These are phyloP conservation scores for Pogonocherus hispidulus DNA, from an alignment of 2,888 invertebrate species.

Conservation along the genomic window DNA sequence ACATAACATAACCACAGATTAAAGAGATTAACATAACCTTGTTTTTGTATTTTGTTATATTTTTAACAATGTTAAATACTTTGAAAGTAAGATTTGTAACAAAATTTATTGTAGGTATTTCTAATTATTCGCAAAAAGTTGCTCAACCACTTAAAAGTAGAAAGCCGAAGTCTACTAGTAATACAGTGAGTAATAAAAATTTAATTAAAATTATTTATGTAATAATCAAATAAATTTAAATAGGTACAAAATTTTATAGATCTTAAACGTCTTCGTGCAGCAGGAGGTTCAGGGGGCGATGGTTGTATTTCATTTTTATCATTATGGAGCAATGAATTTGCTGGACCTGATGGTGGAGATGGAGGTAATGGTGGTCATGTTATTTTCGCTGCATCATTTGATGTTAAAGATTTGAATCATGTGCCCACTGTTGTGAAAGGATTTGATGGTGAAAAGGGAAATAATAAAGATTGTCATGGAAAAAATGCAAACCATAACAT, in stretches of 20 bases:
- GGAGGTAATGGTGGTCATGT: conserved; percentile 98
- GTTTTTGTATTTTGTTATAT: no score
- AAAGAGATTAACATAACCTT: no score
- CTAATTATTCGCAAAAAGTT: conserved; percentile 56
- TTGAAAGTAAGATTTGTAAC: conserved; percentile 18
- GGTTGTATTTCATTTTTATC: conserved; percentile 91
- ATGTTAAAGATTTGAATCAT: conserved; percentile 80
- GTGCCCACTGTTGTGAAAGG: conserved; percentile 75
- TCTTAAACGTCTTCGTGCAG: conserved; percentile 75
- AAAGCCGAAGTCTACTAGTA: conserved; percentile 68
- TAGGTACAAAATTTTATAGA: conserved; percentile 77
- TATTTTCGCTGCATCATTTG: conserved; percentile 81
- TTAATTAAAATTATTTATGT: conserved; percentile 46
- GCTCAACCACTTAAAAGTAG: conserved; percentile 67
- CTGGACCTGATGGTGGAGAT: conserved; percentile 97
- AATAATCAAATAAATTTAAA: conserved; percentile 17
- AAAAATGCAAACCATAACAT: conserved; percentile 82
- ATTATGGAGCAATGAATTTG: conserved; percentile 86
- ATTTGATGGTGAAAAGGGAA: conserved; percentile 80
- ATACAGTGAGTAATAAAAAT: conserved; percentile 66
- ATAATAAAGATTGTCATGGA: conserved; percentile 83
- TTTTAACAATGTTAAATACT: conserved; percentile 43
- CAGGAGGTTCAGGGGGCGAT: conserved; percentile 93
- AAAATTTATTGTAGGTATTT: conserved; percentile 31
- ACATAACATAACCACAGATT: no score